Conservation (phyloP, 1,140 invertebrate species). For the Lepidurus apus region DNA sequence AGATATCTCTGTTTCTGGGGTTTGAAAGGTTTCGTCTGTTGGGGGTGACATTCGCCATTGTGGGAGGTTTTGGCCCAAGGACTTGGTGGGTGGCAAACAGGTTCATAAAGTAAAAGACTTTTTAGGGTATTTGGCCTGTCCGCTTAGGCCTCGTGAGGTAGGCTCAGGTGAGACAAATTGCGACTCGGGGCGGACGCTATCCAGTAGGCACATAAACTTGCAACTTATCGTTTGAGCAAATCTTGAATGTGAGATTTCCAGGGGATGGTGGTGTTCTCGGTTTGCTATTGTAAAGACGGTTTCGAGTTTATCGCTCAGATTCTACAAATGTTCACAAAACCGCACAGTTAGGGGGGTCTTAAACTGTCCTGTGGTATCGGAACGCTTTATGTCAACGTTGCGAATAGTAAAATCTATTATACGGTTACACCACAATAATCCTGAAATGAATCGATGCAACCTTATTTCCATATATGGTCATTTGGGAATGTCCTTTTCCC, state of each 20-base stretch:
- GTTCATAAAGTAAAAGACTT: background rate
- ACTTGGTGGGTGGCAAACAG: slow-evolving; percentile 5
- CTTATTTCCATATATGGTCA: too few species aligned
- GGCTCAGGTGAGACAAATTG: slow-evolving; percentile 14
- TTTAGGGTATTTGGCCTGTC: background rate
- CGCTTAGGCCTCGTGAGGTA: slow-evolving; percentile 12
- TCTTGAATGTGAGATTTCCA: background rate
- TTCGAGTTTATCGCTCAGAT: too few species aligned
- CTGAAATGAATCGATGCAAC: too few species aligned
- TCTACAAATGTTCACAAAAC: too few species aligned
- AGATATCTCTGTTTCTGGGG: too few species aligned
- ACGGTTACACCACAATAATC: too few species aligned
- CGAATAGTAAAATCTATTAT: too few species aligned
- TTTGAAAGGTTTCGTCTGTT: background rate
- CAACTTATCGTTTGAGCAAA: background rate
- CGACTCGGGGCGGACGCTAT: background rate
- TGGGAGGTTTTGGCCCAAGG: background rate
- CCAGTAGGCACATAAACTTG: slow-evolving; percentile 21
- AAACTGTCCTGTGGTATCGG: too few species aligned
- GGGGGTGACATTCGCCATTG: background rate
- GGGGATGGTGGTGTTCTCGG: background rate
- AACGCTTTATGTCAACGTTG: too few species aligned
- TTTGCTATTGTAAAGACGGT: background rate
- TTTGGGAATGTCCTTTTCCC: too few species aligned
- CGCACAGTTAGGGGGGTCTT: too few species aligned